Percentiles rank a stretch among this genome's conserved stretches.
These are phyloP conservation scores for Oreochromis grahami DNA, from an alignment of 2,797 vertebrate genomes.

Conservation along the genomic window DNA sequence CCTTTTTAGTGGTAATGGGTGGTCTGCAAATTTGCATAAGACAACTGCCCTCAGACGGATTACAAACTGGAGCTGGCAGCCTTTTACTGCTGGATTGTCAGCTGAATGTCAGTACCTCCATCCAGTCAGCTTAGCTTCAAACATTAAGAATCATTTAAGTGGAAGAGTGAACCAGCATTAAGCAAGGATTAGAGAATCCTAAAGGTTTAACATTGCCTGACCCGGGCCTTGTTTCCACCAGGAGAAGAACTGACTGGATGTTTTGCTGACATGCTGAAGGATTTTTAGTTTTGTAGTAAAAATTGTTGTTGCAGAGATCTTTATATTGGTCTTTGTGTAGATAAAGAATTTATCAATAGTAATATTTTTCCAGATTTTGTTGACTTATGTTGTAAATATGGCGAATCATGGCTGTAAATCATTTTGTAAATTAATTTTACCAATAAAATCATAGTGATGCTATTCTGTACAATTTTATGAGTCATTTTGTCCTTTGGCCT, in stretches of 20 bases:
- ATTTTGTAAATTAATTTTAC: not conserved
- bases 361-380: not conserved
- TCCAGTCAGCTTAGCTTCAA: slow-evolving; percentile 63
- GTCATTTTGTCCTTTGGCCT: not conserved
- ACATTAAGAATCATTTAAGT: slow-evolving; percentile 50
- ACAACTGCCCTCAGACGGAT: slow-evolving; percentile 43
- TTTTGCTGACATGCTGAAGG: not conserved
- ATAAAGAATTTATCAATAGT: not conserved
- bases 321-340: not conserved
- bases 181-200: slow-evolving; percentile 52
- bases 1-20: slow-evolving; percentile 37
- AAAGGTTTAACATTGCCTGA: slow-evolving; percentile 49
- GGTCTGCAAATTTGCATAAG: slow-evolving; percentile 59
- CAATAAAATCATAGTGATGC: not conserved
- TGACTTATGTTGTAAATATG: not conserved
- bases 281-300: not conserved
- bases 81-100: slow-evolving; percentile 39
- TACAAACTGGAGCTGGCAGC: slow-evolving; percentile 46
- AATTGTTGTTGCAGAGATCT: not conserved
- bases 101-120: slow-evolving; percentile 51
- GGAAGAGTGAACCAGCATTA: slow-evolving; percentile 50
- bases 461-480: not conserved
- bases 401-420: not conserved
- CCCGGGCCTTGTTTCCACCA: not conserved
- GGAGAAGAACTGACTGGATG: not conserved